Percentiles rank a stretch among this genome's conserved stretches.
phyloP scores from a whole-genome alignment of 2,797 vertebrate genomes.

The Acanthis flammea region DNA sequence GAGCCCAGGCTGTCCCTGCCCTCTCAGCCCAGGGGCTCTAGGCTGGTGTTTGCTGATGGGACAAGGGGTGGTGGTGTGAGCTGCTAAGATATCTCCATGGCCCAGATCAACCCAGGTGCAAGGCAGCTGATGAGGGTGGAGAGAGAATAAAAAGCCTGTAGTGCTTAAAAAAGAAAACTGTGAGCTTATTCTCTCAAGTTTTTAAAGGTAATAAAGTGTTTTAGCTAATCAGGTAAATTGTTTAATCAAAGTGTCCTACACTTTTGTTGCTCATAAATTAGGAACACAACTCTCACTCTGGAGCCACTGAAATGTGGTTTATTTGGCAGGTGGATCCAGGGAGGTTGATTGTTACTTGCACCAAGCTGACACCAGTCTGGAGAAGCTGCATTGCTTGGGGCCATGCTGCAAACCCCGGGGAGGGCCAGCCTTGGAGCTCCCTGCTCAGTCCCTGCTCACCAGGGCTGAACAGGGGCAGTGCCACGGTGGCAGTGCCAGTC shows the following conservation, averaged over 20 bases:
- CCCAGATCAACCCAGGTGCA: neutral
- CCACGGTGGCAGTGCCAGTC: fast-evolving
- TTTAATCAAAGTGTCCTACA: neutral
- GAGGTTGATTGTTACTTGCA: neutral
- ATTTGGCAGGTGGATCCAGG: neutral
- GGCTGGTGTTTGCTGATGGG: neutral
- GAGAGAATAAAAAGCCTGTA: neutral
- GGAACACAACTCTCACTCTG: neutral
- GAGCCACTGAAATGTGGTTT: neutral
- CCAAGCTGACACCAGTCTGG: neutral
- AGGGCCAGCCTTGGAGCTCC: neutral
- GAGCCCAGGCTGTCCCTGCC: neutral
- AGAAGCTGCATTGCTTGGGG: fast-evolving
- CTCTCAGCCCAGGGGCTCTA: neutral
- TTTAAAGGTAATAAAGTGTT: neutral
- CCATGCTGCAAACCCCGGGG: fast-evolving
- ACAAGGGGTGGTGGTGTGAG: neutral
- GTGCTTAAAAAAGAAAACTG: neutral
- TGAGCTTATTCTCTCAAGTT: neutral
- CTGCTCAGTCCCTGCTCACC: neutral
- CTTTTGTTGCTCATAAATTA: neutral
- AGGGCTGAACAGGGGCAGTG: no score
- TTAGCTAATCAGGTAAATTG: neutral
- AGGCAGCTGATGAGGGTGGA: neutral
- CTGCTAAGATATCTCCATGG: neutral